Evolutionary conservation across 2,113 vertebrate species (phyloP), one percentile per base, ranked within the genome.

Genomic region (Eulemur rufifrons): DNA sequence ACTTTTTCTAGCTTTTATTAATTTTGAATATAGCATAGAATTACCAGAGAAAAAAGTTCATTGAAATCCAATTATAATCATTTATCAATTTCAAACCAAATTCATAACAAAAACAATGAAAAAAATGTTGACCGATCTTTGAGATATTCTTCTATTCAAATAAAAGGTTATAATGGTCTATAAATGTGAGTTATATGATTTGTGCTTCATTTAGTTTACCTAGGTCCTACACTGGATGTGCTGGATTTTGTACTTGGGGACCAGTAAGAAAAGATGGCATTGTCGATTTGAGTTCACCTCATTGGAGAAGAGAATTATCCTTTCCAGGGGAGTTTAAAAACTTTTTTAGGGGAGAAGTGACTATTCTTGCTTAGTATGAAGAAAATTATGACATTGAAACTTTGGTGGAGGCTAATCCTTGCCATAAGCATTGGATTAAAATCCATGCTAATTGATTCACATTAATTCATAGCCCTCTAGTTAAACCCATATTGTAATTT

Each of bases 21-120:
- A 10, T 78, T 94, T 95, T 92, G 18, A 92, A 63, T 37, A 77
- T 14, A 83, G 6, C 7, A 66, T 76, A 39, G 14, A 64, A 86
- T 94, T n/a, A 87, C 81, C 63, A 71, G 13, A 14, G 76, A 95
- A 54, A 54, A 87, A 39, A 39, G 88, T 68, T 76, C 83, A 78
- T 78, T 73, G 64, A 71, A 0, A 12, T 61, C 2, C 7, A 83
- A 39, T 34, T 95, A 50, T 29, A 94, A 64, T 81, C 85, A 96
- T 74, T 94, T 96, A 68, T 87, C 82, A 96, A 68, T 32, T 87
- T 96, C 56, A 93, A 96, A 12, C 17, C 88, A 52, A 92, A 71
- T 42, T 91, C 1, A 2, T 42, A 64, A 56, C 7, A 82, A 96
- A 94, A 88, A 91, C 10, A 77, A 73, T 27, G 90, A 94, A 27